phyloP scores from a whole-genome alignment of 2,888 invertebrate genomes.

The Archips xylosteana region DNA sequence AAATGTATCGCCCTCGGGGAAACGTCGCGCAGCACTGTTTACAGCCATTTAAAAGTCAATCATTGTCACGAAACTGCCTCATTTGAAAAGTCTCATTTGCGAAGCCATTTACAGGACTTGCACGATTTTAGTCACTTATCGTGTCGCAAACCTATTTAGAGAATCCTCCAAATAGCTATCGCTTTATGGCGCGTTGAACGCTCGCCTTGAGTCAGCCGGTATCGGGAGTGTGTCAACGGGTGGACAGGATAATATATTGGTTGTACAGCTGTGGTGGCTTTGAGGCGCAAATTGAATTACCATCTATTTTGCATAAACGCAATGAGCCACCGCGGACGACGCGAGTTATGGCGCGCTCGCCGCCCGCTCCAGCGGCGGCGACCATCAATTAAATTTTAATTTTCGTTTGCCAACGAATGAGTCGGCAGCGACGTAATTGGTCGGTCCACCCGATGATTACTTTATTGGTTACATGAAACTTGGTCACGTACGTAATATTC shows the following conservation, averaged over 20 bases:
- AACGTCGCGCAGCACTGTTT: slow-evolving; percentile 59
- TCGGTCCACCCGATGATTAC: slow-evolving; percentile 74
- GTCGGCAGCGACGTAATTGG: slow-evolving; percentile 75
- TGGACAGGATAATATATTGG: slow-evolving; percentile 34
- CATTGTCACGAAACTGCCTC: slow-evolving; percentile 68
- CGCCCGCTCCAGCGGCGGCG: slow-evolving; percentile 52
- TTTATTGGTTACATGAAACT: slow-evolving; percentile 78
- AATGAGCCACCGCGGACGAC: slow-evolving; percentile 54
- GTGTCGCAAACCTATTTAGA: slow-evolving; percentile 58
- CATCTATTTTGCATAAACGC: slow-evolving; percentile 77
- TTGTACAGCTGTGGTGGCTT: slow-evolving; percentile 50
- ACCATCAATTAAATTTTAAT: slow-evolving; percentile 82
- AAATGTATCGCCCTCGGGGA: slow-evolving; percentile 50
- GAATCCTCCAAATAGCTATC: slow-evolving; percentile 21
- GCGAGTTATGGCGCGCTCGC: slow-evolving; percentile 58
- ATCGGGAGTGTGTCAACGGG: slow-evolving; percentile 30
- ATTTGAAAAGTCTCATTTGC: slow-evolving; percentile 68
- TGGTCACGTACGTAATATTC: slow-evolving; percentile 59
- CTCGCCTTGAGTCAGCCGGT: slow-evolving; percentile 28
- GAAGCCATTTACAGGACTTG: slow-evolving; percentile 66
- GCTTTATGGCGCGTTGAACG: slow-evolving; percentile 20
- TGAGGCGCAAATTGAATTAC: slow-evolving; percentile 78
- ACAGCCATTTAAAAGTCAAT: slow-evolving; percentile 78
- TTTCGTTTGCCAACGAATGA: slow-evolving; percentile 74
- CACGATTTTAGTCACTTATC: slow-evolving; percentile 68